Base-by-base conservation (phyloP, 2,888 invertebrate genomes). In the Cremastobaeus sp. region DNA sequence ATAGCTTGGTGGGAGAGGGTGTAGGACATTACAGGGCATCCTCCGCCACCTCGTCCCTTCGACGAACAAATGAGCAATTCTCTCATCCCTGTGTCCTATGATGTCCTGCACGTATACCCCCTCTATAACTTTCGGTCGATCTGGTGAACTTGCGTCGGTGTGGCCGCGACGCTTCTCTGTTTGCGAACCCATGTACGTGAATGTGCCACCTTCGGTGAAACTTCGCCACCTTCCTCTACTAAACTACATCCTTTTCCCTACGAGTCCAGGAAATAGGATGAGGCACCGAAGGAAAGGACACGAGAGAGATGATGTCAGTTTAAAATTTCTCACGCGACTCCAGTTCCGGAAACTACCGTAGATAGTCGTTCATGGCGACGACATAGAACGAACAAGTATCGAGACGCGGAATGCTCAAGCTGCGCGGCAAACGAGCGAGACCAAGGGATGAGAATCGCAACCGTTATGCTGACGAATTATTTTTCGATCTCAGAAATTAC, bases 21-120 rank as follows among this genome's bases (percentile, higher is more conserved):
- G 83, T 83, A 81, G 83, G 83, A 84, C 85, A 85, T 85, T 85
- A 84, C 84, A 80, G 83, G 81, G 81, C 81, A 81, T 80, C 82
- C 80, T 81, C 81, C 81, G 78, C 57, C 77, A 79, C 83, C 81
- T 78, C 83, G 80, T 83, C 82, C 84, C 83, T 82, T 79, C 80
- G 78, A 76, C 82, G 86, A 85, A 86, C 86, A 86, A 86, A 86
- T 86, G 86, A 86, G 86, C 86, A 86, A 86, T 86, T 86, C 86
- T 83, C 84, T 81, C 85, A 83, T 82, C 81, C 85, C 82, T 81
- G 79, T 82, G 82, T 83, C 83, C 83, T 82, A 82, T 85, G 86
- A 85, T 86, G 86, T 86, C 86, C 84, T 84, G 84, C 84, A 85
- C 84, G 85, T 79, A 77, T 20, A 62, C 73, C 68, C 66, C 73